phyloP scores from a whole-genome alignment of 2,888 invertebrate species.

The Andrena marginata region DNA sequence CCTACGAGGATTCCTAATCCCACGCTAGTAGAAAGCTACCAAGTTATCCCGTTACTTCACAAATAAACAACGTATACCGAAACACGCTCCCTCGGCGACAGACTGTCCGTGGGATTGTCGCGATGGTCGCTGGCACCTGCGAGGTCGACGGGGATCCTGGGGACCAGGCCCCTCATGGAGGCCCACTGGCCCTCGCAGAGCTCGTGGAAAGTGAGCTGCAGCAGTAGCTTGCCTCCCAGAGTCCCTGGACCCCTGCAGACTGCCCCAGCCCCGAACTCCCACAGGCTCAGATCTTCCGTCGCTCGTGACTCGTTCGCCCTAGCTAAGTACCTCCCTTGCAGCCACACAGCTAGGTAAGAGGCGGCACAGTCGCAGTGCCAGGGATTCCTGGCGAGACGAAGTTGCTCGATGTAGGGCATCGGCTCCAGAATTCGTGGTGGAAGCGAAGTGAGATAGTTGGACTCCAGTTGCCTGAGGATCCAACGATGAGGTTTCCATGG shows the following conservation, averaged over 20 bases:
- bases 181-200: slow-evolving; percentile 93
- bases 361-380: slow-evolving; percentile 94
- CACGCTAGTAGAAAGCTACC: background rate
- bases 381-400: slow-evolving; percentile 91
- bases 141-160: slow-evolving; percentile 87
- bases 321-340: slow-evolving; percentile 74
- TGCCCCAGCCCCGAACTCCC: slow-evolving; percentile 81
- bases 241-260: slow-evolving; percentile 90
- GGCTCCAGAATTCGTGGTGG: slow-evolving; percentile 89
- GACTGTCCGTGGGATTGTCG: background rate
- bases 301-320: slow-evolving; percentile 45
- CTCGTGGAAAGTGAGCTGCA: slow-evolving; percentile 90
- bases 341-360: slow-evolving; percentile 89
- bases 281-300: slow-evolving; percentile 56
- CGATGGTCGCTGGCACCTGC: background rate
- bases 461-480: slow-evolving; percentile 89
- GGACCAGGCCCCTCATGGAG: slow-evolving; percentile 90
- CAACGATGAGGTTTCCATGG: no score
- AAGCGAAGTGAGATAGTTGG: slow-evolving; percentile 90
- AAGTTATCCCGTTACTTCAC: no score
- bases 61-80: background rate
- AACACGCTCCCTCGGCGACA: background rate
- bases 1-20: no score
- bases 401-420: slow-evolving; percentile 88
- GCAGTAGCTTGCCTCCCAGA: slow-evolving; percentile 89